Evolutionary conservation across 2,888 invertebrate genomes (phyloP).

Genomic region (Stramonita haemastoma): DNA sequence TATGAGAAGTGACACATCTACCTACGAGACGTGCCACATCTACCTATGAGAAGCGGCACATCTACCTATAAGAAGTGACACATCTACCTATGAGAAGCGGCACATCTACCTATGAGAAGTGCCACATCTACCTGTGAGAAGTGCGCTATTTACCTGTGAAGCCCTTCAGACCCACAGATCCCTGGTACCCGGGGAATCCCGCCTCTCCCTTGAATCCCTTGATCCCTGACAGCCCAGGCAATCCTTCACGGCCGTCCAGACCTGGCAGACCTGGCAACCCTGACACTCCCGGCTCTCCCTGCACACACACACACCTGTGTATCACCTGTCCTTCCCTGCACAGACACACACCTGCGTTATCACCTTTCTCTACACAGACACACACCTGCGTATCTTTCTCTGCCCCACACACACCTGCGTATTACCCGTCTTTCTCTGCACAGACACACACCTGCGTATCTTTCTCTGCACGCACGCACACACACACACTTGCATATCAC

Average conservation of each 20-base stretch:
- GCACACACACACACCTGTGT: background rate
- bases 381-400: no score
- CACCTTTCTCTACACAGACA: no score
- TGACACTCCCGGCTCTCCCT: slow-evolving; percentile 65
- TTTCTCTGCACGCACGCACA: no score
- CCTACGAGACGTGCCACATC: no score
- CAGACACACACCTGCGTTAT: background rate
- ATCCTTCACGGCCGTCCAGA: slow-evolving; percentile 77
- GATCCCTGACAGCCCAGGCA: slow-evolving; percentile 71
- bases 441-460: background rate
- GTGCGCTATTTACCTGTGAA: slow-evolving; percentile 41
- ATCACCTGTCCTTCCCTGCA: background rate
- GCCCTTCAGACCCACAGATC: slow-evolving; percentile 43
- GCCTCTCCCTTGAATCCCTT: slow-evolving; percentile 47
- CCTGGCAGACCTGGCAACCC: slow-evolving; percentile 79
- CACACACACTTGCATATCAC: background rate
- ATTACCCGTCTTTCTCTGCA: background rate
- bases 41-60: no score
- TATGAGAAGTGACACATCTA: no score
- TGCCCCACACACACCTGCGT: background rate
- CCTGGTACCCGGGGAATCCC: slow-evolving; percentile 48
- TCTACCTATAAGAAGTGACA: no score
- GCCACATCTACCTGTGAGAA: no score
- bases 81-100: no score
- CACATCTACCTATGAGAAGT: no score